A percentile compares a stretch with the other conserved stretches of the same genome.
Evolutionary conservation across 35 echinoderm and acorn worm genomes (phyloP).

Genomic region (Diadema setosum): DNA sequence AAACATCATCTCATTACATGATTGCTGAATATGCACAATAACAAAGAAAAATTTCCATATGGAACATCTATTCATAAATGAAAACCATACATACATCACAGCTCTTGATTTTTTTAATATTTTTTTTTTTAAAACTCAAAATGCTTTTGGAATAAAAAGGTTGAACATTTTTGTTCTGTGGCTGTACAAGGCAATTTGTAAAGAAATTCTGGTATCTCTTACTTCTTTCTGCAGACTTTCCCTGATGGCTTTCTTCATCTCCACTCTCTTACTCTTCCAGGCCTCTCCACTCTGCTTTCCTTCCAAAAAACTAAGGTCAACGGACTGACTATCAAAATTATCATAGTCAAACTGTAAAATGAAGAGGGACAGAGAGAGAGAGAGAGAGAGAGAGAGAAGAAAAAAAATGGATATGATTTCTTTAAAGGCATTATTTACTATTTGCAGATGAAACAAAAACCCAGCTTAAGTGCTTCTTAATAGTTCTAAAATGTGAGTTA

Average conservation of each 20-base stretch:
- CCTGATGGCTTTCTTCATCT: conserved; percentile 69
- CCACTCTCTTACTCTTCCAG: conserved; percentile 79
- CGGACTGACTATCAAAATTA: conserved; percentile 51
- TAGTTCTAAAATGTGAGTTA: too few species aligned
- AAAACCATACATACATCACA: neutral
- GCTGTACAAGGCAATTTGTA: neutral
- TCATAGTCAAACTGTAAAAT: conserved; percentile 81
- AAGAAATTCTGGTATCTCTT: neutral
- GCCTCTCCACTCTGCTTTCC: conserved; percentile 48
- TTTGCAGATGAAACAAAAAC: too few species aligned
- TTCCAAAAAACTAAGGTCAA: conserved; percentile 60
- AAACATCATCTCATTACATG: too few species aligned
- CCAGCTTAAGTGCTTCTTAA: too few species aligned
- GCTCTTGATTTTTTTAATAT: neutral
- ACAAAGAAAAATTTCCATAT: too few species aligned
- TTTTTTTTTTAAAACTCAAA: too few species aligned
- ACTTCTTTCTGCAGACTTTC: neutral
- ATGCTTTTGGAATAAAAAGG: too few species aligned
- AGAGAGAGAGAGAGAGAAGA: too few species aligned
- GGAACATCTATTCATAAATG: neutral
- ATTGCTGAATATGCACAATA: too few species aligned
- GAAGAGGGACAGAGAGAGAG: neutral
- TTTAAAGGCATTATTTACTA: too few species aligned
- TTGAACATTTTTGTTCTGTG: too few species aligned
- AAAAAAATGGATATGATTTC: too few species aligned